Base-by-base conservation (phyloP, 1,140 invertebrate genomes). In the Thaumatotibia leucotreta region DNA sequence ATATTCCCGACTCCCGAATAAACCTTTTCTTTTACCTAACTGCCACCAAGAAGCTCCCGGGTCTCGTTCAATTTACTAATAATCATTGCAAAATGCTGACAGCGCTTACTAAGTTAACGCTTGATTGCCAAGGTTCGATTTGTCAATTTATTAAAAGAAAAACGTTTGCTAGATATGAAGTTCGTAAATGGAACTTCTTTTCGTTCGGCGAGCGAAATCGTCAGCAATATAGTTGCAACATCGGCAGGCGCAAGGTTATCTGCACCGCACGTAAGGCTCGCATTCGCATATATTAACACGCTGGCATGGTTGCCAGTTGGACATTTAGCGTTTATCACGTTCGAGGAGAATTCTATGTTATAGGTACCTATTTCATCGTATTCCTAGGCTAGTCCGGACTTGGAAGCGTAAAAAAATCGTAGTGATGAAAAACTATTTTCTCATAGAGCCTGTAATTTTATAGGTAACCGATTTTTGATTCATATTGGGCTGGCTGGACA, bases 31-130 rank as follows among this genome's bases (percentile, higher is more conserved):
- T 14, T 14, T 35, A 4, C 14, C 33, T 35, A n/a, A 33, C n/a
- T 3, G 2, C 33, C 33, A n/a, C 33, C 33, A 35, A 35, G 31
- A 10, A 32, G 6, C 31, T 32, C n/a, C n/a, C n/a, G n/a, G 31
- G 1, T 32, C 6, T 32, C 35, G 14, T 39, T 6, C n/a, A 39
- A 39, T 39, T 39, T 8, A 4, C 39, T 63, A 63, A n/a, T n/a
- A n/a, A 31, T 49, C 35, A 75, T 80, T 80, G 68, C 70, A 65
- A 79, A 81, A 75, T 68, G 29, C 62, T 64, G 69, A 75, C 67
- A 54, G 31, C 68, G n/a, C n/a, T 45, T 45, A 6, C 39, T 14
- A 45, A 20, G 39, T 45, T 39, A 39, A 45, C 17, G 8, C n/a
- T n/a, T 8, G 39, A 45, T 45, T 45, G 17, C 17, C 17, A 45